Evolutionary conservation across 35 echinoderm and acorn worm genomes (phyloP), one percentile per base, ranked within the genome.

Genomic region (Eucidaris tribuloides): DNA sequence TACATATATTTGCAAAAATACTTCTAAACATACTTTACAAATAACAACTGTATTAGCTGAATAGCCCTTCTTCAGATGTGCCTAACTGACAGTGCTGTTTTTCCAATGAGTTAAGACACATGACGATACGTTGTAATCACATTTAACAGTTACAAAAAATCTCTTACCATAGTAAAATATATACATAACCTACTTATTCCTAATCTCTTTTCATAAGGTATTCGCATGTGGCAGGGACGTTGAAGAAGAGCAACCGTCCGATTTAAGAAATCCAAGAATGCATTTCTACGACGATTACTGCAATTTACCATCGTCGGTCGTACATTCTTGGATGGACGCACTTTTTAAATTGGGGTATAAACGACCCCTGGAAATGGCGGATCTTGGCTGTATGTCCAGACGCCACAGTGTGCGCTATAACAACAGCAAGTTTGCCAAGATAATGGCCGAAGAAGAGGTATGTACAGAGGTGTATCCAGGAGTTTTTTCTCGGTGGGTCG

Each of bases 321-420:
- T 92, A 46, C 91, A 79, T 50, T 84, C 65, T 59, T 99, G 96
- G 96, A 81, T 99, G 64, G 89, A 93, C 61, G 89, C 81, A 84
- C 52, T 99, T 34, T 93, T 93, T 48, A 84, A 61, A 19, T 78
- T 78, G n/a, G 96, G 90, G 1, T 93, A 87, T 83, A 93, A 90
- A 52, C 33, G 59, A 7, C 74, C 96, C 0, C 28, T 93, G 17
- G 96, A 99, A 58, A 45, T 90, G 33, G 19, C 45, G 3, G 96
- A 99, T 79, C 62, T 99, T 35, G 96, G 96, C 0, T 48, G 33
- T 15, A 29, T 99, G 49, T 84, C 96, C 1, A 33, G 81, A 6
- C 42, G 56, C 4, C 96, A 99, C 62, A 58, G 78, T 1, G 72
- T 91, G 44, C 49, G 72, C 15, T 82, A 90, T 59, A 62, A 86